Evolutionary conservation across 2,888 invertebrate species (phyloP).

Genomic region (Tetropium fuscum): DNA sequence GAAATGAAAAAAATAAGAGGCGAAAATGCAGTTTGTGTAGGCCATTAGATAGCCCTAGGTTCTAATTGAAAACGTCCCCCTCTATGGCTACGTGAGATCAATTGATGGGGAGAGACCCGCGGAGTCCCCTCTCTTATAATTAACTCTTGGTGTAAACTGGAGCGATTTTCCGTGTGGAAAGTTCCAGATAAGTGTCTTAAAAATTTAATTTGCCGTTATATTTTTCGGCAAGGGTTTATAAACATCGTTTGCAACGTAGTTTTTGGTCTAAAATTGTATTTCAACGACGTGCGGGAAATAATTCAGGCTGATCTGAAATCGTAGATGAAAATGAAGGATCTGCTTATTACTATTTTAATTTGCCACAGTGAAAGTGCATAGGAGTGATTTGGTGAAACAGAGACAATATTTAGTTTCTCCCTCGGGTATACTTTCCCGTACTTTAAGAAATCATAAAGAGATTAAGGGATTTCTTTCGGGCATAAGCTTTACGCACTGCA

Average conservation of each 20-base stretch:
- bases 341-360: conserved; percentile 8
- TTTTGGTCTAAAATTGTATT: too few species aligned
- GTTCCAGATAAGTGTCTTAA: background rate
- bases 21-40: conserved; percentile 46
- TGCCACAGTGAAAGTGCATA: conserved; percentile 11
- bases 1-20: conserved; percentile 35
- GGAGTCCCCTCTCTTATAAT: conserved; percentile 39
- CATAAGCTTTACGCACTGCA: conserved; percentile 49
- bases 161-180: background rate
- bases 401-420: conserved; percentile 27
- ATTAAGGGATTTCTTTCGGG: conserved; percentile 48
- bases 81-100: conserved; percentile 43
- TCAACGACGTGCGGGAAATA: too few species aligned
- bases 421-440: conserved; percentile 37
- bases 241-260: too few species aligned
- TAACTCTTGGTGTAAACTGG: conserved; percentile 41
- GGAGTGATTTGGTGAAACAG: conserved; percentile 1
- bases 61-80: conserved; percentile 46
- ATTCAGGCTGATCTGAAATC: background rate
- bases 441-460: conserved; percentile 57
- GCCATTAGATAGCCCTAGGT: conserved; percentile 49
- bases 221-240: too few species aligned
- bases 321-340: background rate
- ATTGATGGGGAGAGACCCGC: conserved; percentile 36
- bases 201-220: too few species aligned